Percentiles rank a stretch among this genome's conserved stretches.
Evolutionary conservation across 2,113 vertebrate genomes (phyloP).

Genomic region (Raja brachyura): DNA sequence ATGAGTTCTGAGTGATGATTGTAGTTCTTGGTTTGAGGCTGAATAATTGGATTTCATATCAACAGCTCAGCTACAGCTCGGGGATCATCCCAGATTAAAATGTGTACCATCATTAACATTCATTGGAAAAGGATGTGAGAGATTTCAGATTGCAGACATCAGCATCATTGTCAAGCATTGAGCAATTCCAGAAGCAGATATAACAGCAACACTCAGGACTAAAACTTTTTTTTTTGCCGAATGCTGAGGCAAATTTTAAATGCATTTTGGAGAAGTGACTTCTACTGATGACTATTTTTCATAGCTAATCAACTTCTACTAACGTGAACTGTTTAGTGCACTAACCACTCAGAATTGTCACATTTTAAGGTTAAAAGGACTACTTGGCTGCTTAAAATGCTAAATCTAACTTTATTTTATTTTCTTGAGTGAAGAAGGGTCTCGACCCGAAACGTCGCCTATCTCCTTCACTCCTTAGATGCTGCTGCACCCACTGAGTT

Average conservation of each 20-base stretch:
- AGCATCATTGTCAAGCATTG: slow-evolving; percentile 27
- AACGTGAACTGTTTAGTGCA: neutral
- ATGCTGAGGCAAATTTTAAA: neutral
- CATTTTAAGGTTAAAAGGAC: too few species aligned
- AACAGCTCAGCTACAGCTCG: slow-evolving; percentile 76
- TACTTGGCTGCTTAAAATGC: neutral
- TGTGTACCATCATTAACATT: slow-evolving; percentile 81
- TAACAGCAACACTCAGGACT: neutral
- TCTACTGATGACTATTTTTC: neutral
- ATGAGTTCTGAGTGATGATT: slow-evolving; percentile 32
- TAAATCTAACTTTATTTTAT: neutral
- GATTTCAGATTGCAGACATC: slow-evolving; percentile 37
- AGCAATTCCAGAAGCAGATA: slow-evolving; percentile 15
- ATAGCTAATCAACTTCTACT: neutral
- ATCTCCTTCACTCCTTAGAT: too few species aligned
- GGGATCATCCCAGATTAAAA: slow-evolving; percentile 94
- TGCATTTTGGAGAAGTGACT: neutral
- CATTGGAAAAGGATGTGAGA: slow-evolving; percentile 60
- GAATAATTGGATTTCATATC: slow-evolving; percentile 99
- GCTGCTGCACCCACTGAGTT: too few species aligned
- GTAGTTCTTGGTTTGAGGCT: slow-evolving; percentile 60
- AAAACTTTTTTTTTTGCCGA: neutral
- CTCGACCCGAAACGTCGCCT: too few species aligned
- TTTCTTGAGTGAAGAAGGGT: too few species aligned
- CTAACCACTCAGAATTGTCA: neutral